Conservation (phyloP, 2,113 vertebrate species). For the Xenopus laevis region DNA sequence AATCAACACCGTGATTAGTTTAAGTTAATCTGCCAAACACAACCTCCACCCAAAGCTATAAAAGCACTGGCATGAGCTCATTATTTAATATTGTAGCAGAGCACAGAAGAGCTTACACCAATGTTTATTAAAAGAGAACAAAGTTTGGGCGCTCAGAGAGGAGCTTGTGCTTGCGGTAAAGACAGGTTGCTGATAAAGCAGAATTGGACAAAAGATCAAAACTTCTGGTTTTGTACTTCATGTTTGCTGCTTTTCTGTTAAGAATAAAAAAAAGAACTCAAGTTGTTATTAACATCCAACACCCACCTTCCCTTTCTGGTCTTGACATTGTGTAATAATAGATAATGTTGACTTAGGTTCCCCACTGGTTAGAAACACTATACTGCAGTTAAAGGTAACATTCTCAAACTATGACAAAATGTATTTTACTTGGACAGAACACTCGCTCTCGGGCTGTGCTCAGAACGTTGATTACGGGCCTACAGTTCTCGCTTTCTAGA, state of each 20-base stretch:
- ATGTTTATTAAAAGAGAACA: constrained; percentile 71
- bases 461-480: constrained; percentile 78
- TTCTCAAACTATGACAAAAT: constrained; percentile 96
- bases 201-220: constrained; percentile 77
- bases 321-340: constrained; percentile 83
- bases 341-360: constrained; percentile 93
- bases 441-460: constrained; percentile 82
- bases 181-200: constrained; percentile 84
- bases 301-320: constrained; percentile 83
- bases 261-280: constrained; percentile 66
- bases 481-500: constrained; percentile 71
- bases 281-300: constrained; percentile 79
- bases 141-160: constrained; percentile 69
- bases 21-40: not conserved
- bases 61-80: not conserved
- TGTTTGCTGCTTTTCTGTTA: constrained; percentile 63
- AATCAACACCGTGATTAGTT: not conserved
- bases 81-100: not conserved
- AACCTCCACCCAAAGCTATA: not conserved
- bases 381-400: constrained; percentile 92
- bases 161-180: constrained; percentile 63
- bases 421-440: constrained; percentile 89
- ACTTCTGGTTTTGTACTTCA: constrained; percentile 81
- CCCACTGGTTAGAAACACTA: constrained; percentile 86
- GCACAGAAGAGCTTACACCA: constrained; percentile 59